Conservation (phyloP, 2,113 vertebrate genomes). For the Eublepharis macularius region DNA sequence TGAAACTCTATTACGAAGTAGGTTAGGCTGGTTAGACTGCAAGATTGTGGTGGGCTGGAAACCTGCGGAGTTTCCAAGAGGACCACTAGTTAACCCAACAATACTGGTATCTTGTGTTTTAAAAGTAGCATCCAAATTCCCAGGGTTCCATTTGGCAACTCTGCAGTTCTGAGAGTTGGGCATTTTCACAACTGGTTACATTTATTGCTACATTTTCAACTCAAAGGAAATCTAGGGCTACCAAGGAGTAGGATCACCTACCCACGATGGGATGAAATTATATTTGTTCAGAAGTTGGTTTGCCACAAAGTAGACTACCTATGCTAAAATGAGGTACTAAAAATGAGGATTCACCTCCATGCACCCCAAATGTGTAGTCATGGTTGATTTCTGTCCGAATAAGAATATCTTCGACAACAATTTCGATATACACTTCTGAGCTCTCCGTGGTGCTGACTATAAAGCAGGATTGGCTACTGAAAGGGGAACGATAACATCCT, state of each 20-base stretch:
- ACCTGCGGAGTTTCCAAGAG: too few relatives aligned
- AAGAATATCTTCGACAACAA: neutral
- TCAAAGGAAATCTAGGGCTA: neutral
- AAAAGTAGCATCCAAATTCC: neutral
- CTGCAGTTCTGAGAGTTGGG: too few relatives aligned
- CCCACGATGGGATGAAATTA: neutral
- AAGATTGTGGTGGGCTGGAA: too few relatives aligned
- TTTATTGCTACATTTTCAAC: neutral
- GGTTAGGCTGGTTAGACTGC: too few relatives aligned
- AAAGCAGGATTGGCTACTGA: neutral
- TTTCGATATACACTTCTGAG: neutral
- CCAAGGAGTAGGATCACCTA: neutral
- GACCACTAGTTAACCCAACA: too few relatives aligned
- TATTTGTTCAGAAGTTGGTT: neutral
- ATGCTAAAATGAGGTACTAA: neutral
- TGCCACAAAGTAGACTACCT: neutral
- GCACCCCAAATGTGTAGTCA: neutral
- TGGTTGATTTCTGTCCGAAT: neutral
- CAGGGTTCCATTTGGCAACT: neutral
- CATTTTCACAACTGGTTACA: too few relatives aligned
- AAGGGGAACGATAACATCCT: neutral
- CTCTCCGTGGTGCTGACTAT: neutral
- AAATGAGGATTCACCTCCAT: neutral
- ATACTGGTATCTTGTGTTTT: too few relatives aligned
- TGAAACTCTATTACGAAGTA: too few relatives aligned